These are phyloP conservation scores for Smithornis capensis DNA, from an alignment of 2,113 vertebrate species.

Conservation along the genomic window DNA sequence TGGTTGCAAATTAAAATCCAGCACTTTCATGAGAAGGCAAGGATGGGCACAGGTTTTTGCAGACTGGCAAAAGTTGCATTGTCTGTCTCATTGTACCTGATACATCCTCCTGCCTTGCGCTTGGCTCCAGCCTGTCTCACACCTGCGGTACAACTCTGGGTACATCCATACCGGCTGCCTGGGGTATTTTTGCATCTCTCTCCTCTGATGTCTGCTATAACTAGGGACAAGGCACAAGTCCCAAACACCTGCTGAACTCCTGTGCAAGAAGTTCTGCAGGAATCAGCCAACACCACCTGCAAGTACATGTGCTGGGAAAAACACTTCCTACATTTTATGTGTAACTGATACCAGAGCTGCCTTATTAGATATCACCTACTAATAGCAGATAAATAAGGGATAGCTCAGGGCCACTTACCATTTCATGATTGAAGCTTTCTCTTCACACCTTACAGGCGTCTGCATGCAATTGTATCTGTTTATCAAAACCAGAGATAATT, in stretches of 20 bases:
- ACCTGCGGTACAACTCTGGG: neutral
- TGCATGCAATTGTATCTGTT: neutral
- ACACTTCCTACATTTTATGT: neutral
- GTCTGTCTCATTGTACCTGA: neutral
- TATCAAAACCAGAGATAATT: neutral
- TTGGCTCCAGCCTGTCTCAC: neutral
- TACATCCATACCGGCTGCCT: neutral
- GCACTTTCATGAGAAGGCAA: neutral
- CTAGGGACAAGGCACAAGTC: neutral
- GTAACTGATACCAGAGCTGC: neutral
- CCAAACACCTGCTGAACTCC: neutral
- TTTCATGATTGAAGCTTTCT: neutral
- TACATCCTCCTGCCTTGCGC: fast-evolving
- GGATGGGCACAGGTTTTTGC: neutral
- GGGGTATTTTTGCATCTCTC: neutral
- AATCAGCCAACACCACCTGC: neutral
- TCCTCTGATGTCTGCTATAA: neutral
- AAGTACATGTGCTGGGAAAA: neutral
- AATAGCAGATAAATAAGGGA: neutral
- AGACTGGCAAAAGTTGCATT: neutral
- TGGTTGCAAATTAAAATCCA: neutral
- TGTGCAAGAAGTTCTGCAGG: neutral
- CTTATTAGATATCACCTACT: neutral
- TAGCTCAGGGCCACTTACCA: neutral
- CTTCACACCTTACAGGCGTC: neutral